phyloP scores from a whole-genome alignment of 1,140 invertebrate genomes.

The Polypedilum pembai region DNA sequence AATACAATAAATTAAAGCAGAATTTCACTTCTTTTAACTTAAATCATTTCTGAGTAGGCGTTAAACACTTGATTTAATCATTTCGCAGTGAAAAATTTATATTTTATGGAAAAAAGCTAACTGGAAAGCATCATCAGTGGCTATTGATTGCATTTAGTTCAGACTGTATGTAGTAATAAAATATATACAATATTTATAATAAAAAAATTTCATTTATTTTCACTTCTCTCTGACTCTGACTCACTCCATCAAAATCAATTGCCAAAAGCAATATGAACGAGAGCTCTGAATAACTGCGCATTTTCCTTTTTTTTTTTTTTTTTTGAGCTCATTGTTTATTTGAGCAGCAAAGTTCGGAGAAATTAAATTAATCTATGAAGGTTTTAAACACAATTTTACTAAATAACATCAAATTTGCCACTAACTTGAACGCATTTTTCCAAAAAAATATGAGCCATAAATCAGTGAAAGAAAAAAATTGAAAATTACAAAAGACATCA shows the following conservation, averaged over 20 bases:
- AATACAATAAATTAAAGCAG: not conserved
- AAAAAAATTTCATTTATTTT: not conserved
- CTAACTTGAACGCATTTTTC: too few species aligned
- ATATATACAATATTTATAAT: not conserved
- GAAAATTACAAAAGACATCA: not conserved
- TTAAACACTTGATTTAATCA: slow-evolving; percentile 1
- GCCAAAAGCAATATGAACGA: not conserved
- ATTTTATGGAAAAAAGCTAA: not conserved
- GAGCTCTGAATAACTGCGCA: not conserved
- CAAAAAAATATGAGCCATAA: too few species aligned
- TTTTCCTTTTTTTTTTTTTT: not conserved
- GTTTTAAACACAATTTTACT: not conserved
- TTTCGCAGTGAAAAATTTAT: not conserved
- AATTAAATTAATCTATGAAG: slow-evolving; percentile 13
- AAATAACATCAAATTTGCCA: not conserved
- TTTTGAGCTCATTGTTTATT: not conserved
- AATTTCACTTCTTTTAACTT: not conserved
- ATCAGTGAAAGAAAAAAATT: too few species aligned
- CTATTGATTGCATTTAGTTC: not conserved
- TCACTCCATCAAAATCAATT: not conserved
- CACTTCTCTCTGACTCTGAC: not conserved
- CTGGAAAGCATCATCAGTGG: not conserved
- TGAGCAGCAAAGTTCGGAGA: not conserved
- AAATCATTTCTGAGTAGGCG: not conserved
- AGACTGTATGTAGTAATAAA: not conserved